These are phyloP conservation scores for Mythimna loreyi DNA, from an alignment of 2,888 invertebrate species.

Conservation along the genomic window DNA sequence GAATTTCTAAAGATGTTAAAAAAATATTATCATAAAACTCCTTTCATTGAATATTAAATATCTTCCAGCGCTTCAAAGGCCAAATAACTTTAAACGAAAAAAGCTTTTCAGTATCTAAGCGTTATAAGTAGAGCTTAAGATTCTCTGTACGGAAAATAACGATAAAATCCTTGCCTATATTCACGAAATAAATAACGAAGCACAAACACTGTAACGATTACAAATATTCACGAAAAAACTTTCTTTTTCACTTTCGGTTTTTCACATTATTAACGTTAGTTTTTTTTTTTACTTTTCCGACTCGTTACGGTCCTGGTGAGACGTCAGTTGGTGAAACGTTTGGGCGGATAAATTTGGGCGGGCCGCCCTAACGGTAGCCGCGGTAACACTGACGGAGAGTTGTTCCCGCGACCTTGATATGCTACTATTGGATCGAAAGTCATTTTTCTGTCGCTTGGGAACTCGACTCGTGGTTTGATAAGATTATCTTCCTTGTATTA, in stretches of 20 bases:
- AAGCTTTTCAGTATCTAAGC: conserved; percentile 33
- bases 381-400: conserved; percentile 71
- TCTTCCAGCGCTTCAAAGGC: not conserved
- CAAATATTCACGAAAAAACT: conserved; percentile 3
- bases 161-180: conserved; percentile 5
- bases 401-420: conserved; percentile 55
- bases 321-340: conserved; percentile 29
- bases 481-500: not conserved
- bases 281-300: conserved; percentile 18
- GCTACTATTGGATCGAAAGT: conserved; percentile 58
- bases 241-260: not conserved
- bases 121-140: conserved; percentile 48
- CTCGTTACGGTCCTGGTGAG: conserved; percentile 12
- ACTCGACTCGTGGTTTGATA: conserved; percentile 26
- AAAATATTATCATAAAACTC: conserved; percentile 5
- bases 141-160: conserved; percentile 21
- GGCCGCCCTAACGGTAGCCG: conserved; percentile 75
- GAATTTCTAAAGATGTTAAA: not conserved
- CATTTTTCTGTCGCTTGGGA: conserved; percentile 41
- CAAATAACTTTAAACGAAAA: conserved; percentile 18
- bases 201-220: conserved; percentile 24
- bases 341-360: conserved; percentile 71
- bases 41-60: conserved; percentile 20
- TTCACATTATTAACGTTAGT: not conserved
- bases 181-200: conserved; percentile 6